Evolutionary conservation across 2,888 invertebrate genomes (phyloP), one percentile per base, ranked within the genome.

Genomic region (Oithona nana): DNA sequence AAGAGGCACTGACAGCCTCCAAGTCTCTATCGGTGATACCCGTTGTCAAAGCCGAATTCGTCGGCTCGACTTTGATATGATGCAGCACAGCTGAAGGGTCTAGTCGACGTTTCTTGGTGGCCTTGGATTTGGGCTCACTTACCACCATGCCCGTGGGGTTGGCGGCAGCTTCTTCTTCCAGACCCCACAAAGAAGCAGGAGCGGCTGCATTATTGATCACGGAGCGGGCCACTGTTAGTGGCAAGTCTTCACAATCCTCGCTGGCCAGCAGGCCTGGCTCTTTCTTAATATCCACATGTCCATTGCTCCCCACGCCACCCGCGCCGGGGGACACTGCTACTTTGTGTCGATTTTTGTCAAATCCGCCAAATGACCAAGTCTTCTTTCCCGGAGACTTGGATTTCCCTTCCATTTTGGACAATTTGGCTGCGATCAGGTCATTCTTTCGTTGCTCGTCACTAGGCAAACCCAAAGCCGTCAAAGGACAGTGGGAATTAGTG

Each of bases 371-470:
- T 3, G 39, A 39, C 8, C 39, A 11, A 16, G 39, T 16, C 39
- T 39, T 39, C 16, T 39, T 39, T 6, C 16, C 16, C 8, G 39
- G 39, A 39, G 39, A 39, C 39, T 39, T 39, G 6, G 55, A 54
- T 39, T 54, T 29, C n/a, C 55, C n/a, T 50, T 61, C 26, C 30
- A 59, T 22, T 50, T 59, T 59, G 28, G 49, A 59, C 48, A 59
- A 29, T 2, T 48, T 59, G 24, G 39, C 62, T 29, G 39, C 22
- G 24, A 62, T 62, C 26, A 62, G 28, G 24, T 62, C 62, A 28
- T 62, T 39, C 28, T 62, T 62, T n/a, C 52, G 30, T 54, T 62
- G 56, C 48, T 62, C 62, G 22, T 62, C 62, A 1, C 22, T 30
- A n/a, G 20, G 20, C 16, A 30, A 4, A 16, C 20, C 20, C 20